Base-by-base conservation (phyloP, 2,888 invertebrate species). In the Coleophora flavipennella region DNA sequence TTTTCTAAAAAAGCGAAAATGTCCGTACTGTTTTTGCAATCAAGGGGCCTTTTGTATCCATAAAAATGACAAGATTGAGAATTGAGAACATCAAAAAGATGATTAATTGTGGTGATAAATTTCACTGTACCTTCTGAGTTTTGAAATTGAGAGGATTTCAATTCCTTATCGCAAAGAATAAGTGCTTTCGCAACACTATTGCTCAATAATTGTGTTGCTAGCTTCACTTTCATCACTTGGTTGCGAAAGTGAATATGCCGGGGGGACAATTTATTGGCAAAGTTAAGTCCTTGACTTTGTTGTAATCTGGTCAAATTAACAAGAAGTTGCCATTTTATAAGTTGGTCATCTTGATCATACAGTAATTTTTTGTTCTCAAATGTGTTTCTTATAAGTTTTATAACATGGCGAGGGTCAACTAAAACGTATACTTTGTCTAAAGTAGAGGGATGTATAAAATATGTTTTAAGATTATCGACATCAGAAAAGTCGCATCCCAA, bases 281-380 rank as follows among this genome's bases (percentile, higher is more conserved):
- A 35, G 11, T 34, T 2, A 9, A 36, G 13, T 28, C 44, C 44
- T 12, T 45, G 14, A 8, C 42, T 41, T 33, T 41, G 33, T 46
- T 55, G 53, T 1, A 55, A 20, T 10, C 46, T 46, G 12, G 42
- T 13, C 14, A 52, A 37, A 27, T 39, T 40, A 2, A 41, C n/a
- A 12, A 49, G 11, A 13, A 41, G 39, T 13, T 43, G 29, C 48
- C 49, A 51, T 27, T 39, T 39, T 8, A 51, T 41, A 26, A 38
- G 2, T 34, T 33, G 35, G 9, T 34, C 36, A 8, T 28, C 31
- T n/a, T 29, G 13, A 26, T 44, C 44, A 36, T 36, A 40, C 32
- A 46, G 13, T 27, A 38, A 10, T 32, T 26, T 35, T 36, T 44
- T 46, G 1, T 33, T 12, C 35, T 46, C 43, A 12, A 41, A 44